These are phyloP conservation scores for Pristionchus pacificus DNA, from an alignment of 1,140 invertebrate genomes.

Conservation along the genomic window DNA sequence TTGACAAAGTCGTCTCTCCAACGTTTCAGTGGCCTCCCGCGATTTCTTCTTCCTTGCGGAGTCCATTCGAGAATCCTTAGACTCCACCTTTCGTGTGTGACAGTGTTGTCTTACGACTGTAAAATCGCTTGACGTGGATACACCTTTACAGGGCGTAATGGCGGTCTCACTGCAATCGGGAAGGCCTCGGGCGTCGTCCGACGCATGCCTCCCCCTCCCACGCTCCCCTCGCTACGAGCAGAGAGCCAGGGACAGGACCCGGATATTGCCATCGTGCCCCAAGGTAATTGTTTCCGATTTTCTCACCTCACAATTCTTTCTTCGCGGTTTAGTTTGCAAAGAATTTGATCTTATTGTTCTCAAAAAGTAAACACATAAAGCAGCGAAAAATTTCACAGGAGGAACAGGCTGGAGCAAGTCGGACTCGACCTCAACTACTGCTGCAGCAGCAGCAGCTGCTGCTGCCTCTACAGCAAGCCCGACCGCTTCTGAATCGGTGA, in stretches of 20 bases:
- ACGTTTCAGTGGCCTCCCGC: no score
- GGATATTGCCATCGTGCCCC: slow-evolving; percentile 47
- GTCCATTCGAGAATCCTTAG: no score
- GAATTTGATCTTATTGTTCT: no score
- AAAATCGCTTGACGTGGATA: slow-evolving; percentile 18
- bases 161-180: slow-evolving; percentile 48
- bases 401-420: slow-evolving; percentile 55
- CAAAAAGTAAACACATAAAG: no score
- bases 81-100: no score
- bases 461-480: not conserved
- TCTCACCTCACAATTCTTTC: no score
- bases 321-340: no score
- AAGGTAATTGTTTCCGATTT: no score
- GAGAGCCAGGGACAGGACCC: slow-evolving; percentile 53
- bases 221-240: slow-evolving; percentile 53
- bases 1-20: no score
- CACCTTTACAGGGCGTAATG: slow-evolving; percentile 46
- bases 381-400: slow-evolving; percentile 26
- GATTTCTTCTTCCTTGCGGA: no score
- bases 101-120: no score
- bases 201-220: slow-evolving; percentile 56
- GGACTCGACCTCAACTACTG: slow-evolving; percentile 18
- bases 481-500: not conserved
- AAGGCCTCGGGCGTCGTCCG: slow-evolving; percentile 49
- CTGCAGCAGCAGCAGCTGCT: slow-evolving; percentile 3